phyloP scores from a whole-genome alignment of 2,888 invertebrate species.

The Heteromyza rotundicornis region DNA sequence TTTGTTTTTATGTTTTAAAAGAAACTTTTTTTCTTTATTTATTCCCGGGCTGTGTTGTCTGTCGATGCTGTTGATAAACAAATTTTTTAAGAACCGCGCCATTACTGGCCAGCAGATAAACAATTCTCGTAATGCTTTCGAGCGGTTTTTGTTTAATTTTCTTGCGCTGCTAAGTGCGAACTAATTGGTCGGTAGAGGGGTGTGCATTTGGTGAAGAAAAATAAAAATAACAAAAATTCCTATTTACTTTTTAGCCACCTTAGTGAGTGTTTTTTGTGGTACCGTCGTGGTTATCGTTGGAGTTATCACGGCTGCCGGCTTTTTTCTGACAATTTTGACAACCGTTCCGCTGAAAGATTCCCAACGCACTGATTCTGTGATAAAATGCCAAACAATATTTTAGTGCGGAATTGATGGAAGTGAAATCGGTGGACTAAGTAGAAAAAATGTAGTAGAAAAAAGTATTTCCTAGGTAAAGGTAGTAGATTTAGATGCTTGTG shows the following conservation, averaged over 20 bases:
- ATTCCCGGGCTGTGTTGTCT: neutral
- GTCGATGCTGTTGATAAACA: neutral
- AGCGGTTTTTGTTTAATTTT: neutral
- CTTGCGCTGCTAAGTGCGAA: no score
- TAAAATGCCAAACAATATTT: neutral
- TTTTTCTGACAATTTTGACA: no score
- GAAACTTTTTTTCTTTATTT: neutral
- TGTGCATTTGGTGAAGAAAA: neutral
- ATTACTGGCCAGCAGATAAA: no score
- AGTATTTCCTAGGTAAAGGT: neutral
- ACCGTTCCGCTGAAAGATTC: neutral
- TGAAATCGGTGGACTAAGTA: neutral
- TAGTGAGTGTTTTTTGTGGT: no score
- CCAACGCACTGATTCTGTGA: neutral
- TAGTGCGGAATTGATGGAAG: neutral
- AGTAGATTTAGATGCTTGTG: no score
- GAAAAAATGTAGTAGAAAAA: neutral
- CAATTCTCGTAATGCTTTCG: neutral
- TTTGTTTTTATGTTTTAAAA: neutral
- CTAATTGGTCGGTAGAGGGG: no score
- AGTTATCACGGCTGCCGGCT: neutral
- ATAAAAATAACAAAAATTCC: neutral
- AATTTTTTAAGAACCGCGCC: neutral
- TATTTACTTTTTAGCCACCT: no score
- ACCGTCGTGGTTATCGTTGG: no score